Evolutionary conservation across 2,113 vertebrate species (phyloP).

Genomic region (Phyllostomus hastatus): DNA sequence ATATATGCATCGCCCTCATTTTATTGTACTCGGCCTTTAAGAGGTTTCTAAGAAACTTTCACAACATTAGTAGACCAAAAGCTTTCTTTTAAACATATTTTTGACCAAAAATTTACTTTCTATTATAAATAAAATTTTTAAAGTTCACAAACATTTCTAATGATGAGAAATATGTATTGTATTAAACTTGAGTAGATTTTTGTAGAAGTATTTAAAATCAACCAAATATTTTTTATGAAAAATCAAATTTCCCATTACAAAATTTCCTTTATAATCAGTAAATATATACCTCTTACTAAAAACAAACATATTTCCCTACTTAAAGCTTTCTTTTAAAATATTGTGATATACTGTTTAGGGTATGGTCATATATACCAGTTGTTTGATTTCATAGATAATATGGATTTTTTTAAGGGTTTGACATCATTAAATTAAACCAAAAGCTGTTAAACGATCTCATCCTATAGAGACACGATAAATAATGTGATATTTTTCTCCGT

Average conservation of each 20-base stretch:
- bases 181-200: constrained; percentile 6
- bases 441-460: neutral
- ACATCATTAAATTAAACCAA: constrained; percentile 19
- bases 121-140: constrained; percentile 7
- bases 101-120: constrained; percentile 50
- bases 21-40: constrained; percentile 61
- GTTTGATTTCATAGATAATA: neutral
- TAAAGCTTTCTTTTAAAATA: constrained; percentile 25
- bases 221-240: neutral
- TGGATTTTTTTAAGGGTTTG: neutral
- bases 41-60: constrained; percentile 75
- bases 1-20: constrained; percentile 75
- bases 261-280: constrained; percentile 32
- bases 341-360: neutral
- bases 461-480: neutral
- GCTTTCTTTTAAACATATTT: constrained; percentile 43
- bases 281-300: constrained; percentile 23
- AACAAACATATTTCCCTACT: constrained; percentile 47
- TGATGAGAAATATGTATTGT: neutral
- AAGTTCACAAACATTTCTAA: constrained; percentile 19
- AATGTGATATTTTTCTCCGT: neutral
- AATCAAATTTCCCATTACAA: neutral
- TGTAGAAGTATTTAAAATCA: constrained; percentile 34
- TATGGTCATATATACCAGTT: neutral
- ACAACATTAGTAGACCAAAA: constrained; percentile 47